Conservation (phyloP, 1,140 invertebrate species). For the Formica exsecta region DNA sequence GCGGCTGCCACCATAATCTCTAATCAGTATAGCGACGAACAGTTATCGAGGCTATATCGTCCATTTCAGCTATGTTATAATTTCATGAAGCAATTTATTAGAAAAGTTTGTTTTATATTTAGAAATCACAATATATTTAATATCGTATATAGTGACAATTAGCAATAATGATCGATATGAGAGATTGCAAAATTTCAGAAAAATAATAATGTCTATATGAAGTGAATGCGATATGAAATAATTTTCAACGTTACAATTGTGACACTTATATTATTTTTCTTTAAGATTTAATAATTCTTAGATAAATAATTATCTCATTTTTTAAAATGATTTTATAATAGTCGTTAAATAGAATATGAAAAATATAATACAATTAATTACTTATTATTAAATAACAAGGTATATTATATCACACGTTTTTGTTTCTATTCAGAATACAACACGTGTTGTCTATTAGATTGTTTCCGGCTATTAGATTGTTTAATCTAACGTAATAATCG, state of each 20-base stretch:
- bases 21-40: constrained; percentile 18
- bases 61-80: neutral
- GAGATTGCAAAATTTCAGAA: neutral
- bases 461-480: no score
- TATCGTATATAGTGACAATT: neutral
- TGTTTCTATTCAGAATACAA: neutral
- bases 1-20: neutral
- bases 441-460: no score
- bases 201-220: neutral
- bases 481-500: neutral
- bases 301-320: neutral
- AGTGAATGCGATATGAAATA: constrained; percentile 2
- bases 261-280: neutral
- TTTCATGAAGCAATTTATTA: neutral
- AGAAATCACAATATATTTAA: neutral
- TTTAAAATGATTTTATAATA: neutral
- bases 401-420: neutral
- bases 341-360: neutral
- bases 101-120: neutral
- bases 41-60: neutral
- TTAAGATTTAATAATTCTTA: neutral
- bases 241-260: neutral
- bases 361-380: neutral
- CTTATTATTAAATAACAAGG: neutral
- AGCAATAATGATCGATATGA: neutral